These are phyloP conservation scores for Sphecodes monilicornis DNA, from an alignment of 2,888 invertebrate genomes.

Conservation along the genomic window DNA sequence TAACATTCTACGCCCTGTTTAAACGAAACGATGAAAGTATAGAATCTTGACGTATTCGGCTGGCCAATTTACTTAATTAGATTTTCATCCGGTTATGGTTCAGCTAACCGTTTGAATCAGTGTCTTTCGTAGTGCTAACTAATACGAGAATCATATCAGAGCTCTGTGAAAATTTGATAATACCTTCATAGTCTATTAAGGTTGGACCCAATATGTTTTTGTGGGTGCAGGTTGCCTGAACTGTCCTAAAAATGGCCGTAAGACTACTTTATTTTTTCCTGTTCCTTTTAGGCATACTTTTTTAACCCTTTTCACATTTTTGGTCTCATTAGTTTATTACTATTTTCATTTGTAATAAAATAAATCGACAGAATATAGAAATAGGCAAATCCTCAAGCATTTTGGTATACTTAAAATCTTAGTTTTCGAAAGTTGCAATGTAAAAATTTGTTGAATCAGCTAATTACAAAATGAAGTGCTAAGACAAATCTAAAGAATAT, in stretches of 20 bases:
- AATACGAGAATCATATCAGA: neutral
- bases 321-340: neutral
- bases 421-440: neutral
- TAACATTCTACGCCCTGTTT: conserved; percentile 43
- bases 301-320: neutral
- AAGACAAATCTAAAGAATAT: no score
- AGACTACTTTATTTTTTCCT: neutral
- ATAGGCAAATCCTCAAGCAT: neutral
- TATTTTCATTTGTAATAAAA: neutral
- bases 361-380: neutral
- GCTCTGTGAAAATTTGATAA: neutral
- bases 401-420: neutral
- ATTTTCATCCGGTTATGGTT: neutral
- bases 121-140: neutral
- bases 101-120: neutral
- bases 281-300: neutral
- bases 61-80: neutral
- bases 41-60: neutral
- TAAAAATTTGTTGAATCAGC: neutral
- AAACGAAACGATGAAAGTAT: conserved; percentile 25
- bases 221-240: conserved; percentile 24
- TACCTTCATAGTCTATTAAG: neutral
- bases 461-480: neutral
- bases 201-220: neutral
- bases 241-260: conserved; percentile 14